Conservation (phyloP, 2,797 vertebrate species). For the Calcarius lapponicus region DNA sequence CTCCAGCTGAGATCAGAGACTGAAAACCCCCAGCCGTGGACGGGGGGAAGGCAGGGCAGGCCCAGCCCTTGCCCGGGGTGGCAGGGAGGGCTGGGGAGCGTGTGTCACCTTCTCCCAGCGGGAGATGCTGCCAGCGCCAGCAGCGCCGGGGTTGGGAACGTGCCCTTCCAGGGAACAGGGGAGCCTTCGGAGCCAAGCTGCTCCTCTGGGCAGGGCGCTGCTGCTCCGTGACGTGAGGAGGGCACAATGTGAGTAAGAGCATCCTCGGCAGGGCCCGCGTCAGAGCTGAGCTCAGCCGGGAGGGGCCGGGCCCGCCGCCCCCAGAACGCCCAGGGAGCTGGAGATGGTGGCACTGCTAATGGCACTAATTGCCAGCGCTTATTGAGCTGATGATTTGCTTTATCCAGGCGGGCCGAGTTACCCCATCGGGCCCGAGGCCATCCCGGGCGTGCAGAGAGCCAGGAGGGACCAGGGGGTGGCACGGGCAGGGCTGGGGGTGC, state of each 20-base stretch:
- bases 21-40: rapidly evolving
- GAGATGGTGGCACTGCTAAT: background rate
- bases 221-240: background rate
- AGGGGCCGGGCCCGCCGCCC: background rate
- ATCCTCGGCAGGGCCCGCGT: background rate
- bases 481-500: rapidly evolving
- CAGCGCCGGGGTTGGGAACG: background rate
- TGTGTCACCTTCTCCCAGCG: rapidly evolving
- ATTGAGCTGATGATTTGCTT: background rate
- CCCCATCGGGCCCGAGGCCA: background rate
- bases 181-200: background rate
- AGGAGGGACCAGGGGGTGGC: rapidly evolving
- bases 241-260: background rate
- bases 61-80: rapidly evolving
- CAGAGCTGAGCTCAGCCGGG: background rate
- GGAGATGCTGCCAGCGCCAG: background rate
- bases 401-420: background rate
- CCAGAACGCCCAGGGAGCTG: background rate
- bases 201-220: background rate
- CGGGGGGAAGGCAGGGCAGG: background rate
- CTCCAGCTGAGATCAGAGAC: background rate
- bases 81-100: background rate
- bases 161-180: background rate
- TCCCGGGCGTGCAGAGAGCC: background rate
- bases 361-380: background rate